A percentile compares a stretch with the other conserved stretches of the same genome.
Conservation (phyloP, 1,140 invertebrate species). For the Oncopodura yosiiana region DNA sequence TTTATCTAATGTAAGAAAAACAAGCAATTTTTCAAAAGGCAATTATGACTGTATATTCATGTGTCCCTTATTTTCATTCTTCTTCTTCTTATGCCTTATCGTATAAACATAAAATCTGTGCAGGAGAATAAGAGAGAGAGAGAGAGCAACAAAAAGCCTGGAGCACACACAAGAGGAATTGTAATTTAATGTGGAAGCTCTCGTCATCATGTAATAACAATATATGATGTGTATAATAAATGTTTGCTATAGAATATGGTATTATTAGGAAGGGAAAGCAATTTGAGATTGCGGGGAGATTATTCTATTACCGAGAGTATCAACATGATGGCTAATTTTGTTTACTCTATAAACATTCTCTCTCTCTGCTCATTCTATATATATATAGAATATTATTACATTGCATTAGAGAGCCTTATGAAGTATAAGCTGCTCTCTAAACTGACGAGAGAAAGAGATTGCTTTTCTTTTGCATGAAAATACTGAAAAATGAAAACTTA, state of each 20-base stretch:
- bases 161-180: slow-evolving; percentile 5
- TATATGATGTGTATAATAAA: slow-evolving; percentile 21
- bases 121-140: too few species aligned
- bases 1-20: slow-evolving; percentile 15
- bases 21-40: slow-evolving; percentile 13
- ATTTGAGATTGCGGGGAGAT: slow-evolving; percentile 30
- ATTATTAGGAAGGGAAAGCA: slow-evolving; percentile 11
- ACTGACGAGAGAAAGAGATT: too few species aligned
- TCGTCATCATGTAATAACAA: slow-evolving; percentile 23
- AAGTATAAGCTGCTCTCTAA: too few species aligned
- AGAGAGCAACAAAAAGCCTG: too few species aligned
- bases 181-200: slow-evolving; percentile 27
- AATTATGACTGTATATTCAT: slow-evolving; percentile 23
- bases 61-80: background rate
- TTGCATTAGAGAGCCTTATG: too few species aligned
- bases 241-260: slow-evolving; percentile 1
- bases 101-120: too few species aligned
- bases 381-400: too few species aligned
- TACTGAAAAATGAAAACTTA: too few species aligned
- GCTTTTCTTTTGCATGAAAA: too few species aligned
- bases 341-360: slow-evolving; percentile 39
- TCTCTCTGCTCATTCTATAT: too few species aligned
- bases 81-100: too few species aligned
- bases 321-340: slow-evolving; percentile 39
- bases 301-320: slow-evolving; percentile 36